Evolutionary conservation across 2,797 vertebrate genomes (phyloP).

Genomic region (Hapalemur alaotrensis): DNA sequence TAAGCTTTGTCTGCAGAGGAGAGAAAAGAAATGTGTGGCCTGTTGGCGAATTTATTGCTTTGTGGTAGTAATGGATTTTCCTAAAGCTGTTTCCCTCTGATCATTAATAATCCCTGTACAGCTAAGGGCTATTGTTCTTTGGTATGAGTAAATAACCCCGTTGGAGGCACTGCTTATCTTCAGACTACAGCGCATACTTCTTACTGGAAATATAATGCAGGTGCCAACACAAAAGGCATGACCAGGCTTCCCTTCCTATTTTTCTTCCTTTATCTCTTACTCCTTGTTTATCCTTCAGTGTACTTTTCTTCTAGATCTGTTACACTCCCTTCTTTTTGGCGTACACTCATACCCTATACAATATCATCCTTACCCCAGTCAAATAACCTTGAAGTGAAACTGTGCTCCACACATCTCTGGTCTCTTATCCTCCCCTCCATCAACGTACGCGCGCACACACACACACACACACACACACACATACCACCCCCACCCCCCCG

Average conservation of each 20-base stretch:
- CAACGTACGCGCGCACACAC: too few relatives aligned
- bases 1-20: constrained; percentile 10
- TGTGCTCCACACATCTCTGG: neutral
- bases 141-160: constrained; percentile 49
- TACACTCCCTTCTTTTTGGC: neutral
- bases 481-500: too few relatives aligned
- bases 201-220: constrained; percentile 65
- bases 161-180: constrained; percentile 60
- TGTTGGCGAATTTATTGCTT: constrained; percentile 41
- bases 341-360: neutral
- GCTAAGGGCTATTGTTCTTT: constrained; percentile 71
- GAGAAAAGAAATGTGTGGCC: neutral
- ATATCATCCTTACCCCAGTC: neutral
- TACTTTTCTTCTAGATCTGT: neutral
- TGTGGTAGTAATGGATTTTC: constrained; percentile 68
- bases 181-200: constrained; percentile 52
- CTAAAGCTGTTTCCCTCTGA: constrained; percentile 72
- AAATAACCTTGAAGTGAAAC: neutral
- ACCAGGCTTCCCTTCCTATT: constrained; percentile 41
- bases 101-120: constrained; percentile 57
- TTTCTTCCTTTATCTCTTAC: constrained; percentile 54
- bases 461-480: neutral
- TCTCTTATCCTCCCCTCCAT: neutral
- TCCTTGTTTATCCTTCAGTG: neutral
- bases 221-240: constrained; percentile 56